These are phyloP conservation scores for Oriolus oriolus DNA, from an alignment of 2,113 vertebrate species.

Conservation along the genomic window DNA sequence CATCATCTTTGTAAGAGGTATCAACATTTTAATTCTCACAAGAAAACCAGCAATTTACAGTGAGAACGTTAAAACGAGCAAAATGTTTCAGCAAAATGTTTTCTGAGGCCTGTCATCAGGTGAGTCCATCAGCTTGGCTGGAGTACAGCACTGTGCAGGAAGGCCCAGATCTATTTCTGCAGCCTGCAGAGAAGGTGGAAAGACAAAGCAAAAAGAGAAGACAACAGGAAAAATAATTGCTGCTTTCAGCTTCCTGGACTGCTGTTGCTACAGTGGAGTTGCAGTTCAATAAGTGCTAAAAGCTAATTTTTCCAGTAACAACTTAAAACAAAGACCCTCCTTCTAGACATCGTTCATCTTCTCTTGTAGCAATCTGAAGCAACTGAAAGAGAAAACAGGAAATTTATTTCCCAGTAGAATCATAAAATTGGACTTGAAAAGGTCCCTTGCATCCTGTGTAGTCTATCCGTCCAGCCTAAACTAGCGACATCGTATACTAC, in stretches of 20 bases:
- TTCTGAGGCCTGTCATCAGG: not conserved
- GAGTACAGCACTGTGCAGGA: not conserved
- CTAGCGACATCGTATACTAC: not conserved
- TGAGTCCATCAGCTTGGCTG: not conserved
- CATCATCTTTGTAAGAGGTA: not conserved
- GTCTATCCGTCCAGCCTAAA: not conserved
- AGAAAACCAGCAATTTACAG: not conserved
- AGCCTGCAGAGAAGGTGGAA: not conserved
- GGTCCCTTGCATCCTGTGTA: not conserved
- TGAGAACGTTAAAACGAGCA: not conserved
- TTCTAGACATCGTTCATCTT: not conserved
- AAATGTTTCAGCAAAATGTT: not conserved
- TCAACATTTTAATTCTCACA: not conserved
- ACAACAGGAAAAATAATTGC: not conserved
- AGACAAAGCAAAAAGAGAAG: not conserved
- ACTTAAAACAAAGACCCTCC: not conserved
- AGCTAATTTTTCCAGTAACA: not conserved
- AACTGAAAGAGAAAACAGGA: not conserved
- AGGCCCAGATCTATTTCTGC: not conserved
- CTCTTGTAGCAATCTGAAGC: not conserved
- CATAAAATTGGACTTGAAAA: not conserved
- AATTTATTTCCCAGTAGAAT: not conserved
- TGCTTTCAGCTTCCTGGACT: not conserved
- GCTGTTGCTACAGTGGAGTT: not conserved
- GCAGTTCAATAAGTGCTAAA: not conserved